These are phyloP conservation scores for Athrips mouffetella DNA, from an alignment of 2,888 invertebrate species.

Conservation along the genomic window DNA sequence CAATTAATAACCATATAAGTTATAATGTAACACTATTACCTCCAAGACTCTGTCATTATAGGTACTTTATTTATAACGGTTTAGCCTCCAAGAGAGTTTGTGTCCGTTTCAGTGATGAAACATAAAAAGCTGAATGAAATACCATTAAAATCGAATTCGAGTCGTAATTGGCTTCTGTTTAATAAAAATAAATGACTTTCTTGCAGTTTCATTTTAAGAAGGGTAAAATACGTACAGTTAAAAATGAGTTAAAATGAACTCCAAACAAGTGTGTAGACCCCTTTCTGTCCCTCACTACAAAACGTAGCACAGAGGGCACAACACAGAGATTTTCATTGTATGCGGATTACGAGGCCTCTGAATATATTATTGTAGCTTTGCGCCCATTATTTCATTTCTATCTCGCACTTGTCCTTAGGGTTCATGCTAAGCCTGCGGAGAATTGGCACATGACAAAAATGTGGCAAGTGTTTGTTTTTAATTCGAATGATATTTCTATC, in stretches of 20 bases:
- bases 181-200: background rate
- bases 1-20: too few species aligned
- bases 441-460: conserved; percentile 23
- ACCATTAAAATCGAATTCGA: too few species aligned
- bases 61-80: too few species aligned
- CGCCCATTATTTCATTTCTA: conserved; percentile 27
- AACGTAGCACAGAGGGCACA: conserved; percentile 30
- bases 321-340: conserved; percentile 61
- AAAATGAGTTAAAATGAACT: background rate
- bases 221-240: background rate
- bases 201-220: too few species aligned
- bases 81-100: too few species aligned
- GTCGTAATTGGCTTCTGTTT: background rate
- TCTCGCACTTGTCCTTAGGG: conserved; percentile 13
- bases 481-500: conserved; percentile 26
- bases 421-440: conserved; percentile 15
- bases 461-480: conserved; percentile 31
- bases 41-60: too few species aligned
- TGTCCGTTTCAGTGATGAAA: too few species aligned
- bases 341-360: conserved; percentile 51
- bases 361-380: conserved; percentile 61
- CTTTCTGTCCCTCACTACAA: conserved; percentile 21
- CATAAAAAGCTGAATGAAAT: too few species aligned
- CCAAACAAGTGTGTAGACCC: background rate
- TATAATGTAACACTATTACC: too few species aligned